Conservation (phyloP, 2,797 vertebrate species). For the Ataeniobius toweri region DNA sequence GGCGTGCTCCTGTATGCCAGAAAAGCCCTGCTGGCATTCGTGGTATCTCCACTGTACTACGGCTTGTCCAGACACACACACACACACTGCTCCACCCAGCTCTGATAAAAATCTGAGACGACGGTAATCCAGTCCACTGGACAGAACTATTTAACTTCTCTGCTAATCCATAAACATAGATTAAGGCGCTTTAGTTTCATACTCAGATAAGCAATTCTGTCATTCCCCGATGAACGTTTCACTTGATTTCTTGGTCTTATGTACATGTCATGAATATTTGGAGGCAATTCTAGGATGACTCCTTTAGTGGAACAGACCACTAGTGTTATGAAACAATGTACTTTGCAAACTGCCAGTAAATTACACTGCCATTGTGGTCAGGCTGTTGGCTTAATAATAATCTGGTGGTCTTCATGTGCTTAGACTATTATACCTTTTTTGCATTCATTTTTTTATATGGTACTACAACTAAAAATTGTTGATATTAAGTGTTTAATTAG, state of each 20-base stretch:
- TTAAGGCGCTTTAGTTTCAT: conserved; percentile 64
- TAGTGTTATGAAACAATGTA: conserved; percentile 31
- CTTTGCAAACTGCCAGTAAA: conserved; percentile 16
- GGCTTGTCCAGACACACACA: conserved; percentile 46
- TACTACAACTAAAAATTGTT: too few relatives aligned
- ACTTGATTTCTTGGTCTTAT: conserved; percentile 62
- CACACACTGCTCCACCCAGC: conserved; percentile 40
- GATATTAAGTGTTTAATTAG: too few relatives aligned
- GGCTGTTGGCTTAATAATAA: conserved; percentile 30
- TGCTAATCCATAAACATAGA: conserved; percentile 71
- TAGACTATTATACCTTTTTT: too few relatives aligned
- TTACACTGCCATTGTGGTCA: conserved; percentile 23
- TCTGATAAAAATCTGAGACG: conserved; percentile 66
- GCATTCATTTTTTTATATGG: too few relatives aligned
- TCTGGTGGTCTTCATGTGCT: conserved; percentile 3
- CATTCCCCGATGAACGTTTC: conserved; percentile 66
- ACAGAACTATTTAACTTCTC: conserved; percentile 66
- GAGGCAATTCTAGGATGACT: conserved; percentile 44
- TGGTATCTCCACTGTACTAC: conserved; percentile 53
- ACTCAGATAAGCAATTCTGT: conserved; percentile 73
- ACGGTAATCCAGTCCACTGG: conserved; percentile 57
- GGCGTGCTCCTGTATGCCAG: conserved; percentile 67
- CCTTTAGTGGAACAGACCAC: conserved; percentile 10
- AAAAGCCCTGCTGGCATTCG: conserved; percentile 66
- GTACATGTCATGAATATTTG: conserved; percentile 59